Percentiles rank a stretch among this genome's conserved stretches.
phyloP scores from a whole-genome alignment of 2,113 vertebrate species.

The Camelus dromedarius region DNA sequence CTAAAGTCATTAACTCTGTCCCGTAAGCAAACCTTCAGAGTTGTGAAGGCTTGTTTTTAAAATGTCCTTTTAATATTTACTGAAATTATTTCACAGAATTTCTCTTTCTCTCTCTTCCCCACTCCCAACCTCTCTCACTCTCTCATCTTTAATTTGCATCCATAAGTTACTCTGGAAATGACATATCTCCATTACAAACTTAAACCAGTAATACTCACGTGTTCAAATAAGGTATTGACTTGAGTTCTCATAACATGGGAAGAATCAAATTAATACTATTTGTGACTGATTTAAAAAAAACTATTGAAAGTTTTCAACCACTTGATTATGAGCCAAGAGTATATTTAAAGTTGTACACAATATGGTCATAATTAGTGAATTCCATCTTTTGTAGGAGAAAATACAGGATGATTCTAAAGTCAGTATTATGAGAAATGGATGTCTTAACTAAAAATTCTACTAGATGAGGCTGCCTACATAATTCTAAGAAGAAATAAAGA shows the following conservation, averaged over 20 bases:
- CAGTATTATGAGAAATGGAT: neutral
- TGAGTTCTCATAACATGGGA: neutral
- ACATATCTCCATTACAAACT: neutral
- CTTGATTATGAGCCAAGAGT: neutral
- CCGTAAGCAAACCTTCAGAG: neutral
- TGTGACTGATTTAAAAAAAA: neutral
- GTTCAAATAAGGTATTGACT: neutral
- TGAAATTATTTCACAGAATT: neutral
- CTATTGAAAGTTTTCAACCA: neutral
- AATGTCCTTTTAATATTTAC: neutral
- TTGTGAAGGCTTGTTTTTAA: neutral
- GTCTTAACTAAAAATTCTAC: neutral
- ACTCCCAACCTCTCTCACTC: neutral
- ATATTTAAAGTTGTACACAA: neutral
- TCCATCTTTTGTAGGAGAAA: neutral
- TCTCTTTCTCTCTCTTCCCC: neutral
- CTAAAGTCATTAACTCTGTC: neutral
- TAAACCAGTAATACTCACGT: neutral
- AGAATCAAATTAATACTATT: neutral
- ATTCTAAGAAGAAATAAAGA: neutral
- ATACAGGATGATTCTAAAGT: neutral
- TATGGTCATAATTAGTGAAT: neutral
- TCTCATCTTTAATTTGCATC: neutral
- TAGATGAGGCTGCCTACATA: neutral
- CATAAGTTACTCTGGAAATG: neutral